Evolutionary conservation across 2,797 vertebrate genomes (phyloP), one percentile per base, ranked within the genome.

Genomic region (Chelon auratus): DNA sequence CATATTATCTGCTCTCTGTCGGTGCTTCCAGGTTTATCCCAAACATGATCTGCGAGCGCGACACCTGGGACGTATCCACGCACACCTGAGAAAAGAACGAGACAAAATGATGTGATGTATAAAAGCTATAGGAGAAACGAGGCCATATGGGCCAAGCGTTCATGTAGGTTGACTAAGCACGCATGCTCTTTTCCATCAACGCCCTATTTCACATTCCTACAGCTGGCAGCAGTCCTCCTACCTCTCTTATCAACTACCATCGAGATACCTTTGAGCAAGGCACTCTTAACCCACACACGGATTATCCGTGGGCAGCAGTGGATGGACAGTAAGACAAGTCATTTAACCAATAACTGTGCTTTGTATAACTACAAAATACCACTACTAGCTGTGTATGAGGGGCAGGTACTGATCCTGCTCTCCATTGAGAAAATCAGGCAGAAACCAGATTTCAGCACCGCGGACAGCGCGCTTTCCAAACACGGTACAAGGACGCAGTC

Each of bases 391-490:
- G 4, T 17, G 5, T 43, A 17, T 43, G 3, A 17, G 22, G 13
- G 22, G 18, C 10, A 26, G 50, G 50, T 39, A 7, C 37, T 33
- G 67, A 13, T 39, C 36, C 51, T n/a, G 53, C 17, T 45, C 57
- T 47, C 76, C 81, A 75, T 75, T 83, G 65, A 89, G 20, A 64
- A 74, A 78, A 81, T 7, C 22, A n/a, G n/a, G 17, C 67, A 59
- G 65, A 42, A 42, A 33, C 2, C 56, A 22, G 45, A 61, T 77
- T 90, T 94, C 94, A 97, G 95, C 62, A 96, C 95, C 93, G 24
- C 53, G 95, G 95, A 96, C 95, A 96, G 96, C 80, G 88, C 88
- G 26, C 82, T 43, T 40, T 60, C 71, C 75, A 54, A 40, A 77
- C 67, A 61, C 59, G 22, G 50, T 68, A 43, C 73, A 79, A 72